Conservation (phyloP, 2,113 vertebrate species). For the Sylvilagus bachmani region DNA sequence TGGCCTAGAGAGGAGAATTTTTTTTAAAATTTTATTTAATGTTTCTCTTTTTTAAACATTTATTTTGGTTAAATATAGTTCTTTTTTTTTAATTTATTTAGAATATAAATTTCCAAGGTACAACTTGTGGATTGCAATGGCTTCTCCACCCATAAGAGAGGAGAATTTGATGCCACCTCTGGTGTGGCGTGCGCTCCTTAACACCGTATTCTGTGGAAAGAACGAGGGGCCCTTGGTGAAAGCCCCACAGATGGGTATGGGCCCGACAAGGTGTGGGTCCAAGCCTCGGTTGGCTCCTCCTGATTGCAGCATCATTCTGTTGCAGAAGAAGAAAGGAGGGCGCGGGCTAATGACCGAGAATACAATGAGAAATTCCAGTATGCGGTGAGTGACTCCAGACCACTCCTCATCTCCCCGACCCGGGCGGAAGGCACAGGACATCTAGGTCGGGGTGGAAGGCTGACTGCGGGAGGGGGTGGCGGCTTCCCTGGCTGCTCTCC, state of each 20-base stretch:
- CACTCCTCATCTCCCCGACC: not conserved
- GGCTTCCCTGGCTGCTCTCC: not conserved
- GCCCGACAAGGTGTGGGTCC: not conserved
- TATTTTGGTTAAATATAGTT: too few species aligned
- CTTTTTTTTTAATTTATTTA: too few species aligned
- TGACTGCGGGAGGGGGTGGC: not conserved
- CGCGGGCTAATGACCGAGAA: conserved; percentile 94
- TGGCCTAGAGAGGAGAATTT: not conserved
- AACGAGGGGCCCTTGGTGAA: not conserved
- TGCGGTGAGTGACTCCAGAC: conserved; percentile 89
- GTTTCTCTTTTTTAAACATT: too few species aligned
- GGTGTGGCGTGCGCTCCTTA: not conserved
- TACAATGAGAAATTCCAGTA: conserved; percentile 98
- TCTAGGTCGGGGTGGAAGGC: not conserved
- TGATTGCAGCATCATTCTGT: conserved; percentile 61
- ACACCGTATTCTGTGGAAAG: not conserved
- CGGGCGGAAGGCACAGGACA: not conserved
- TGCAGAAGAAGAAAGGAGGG: conserved; percentile 96
- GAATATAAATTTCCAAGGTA: too few species aligned
- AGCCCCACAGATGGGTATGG: not conserved
- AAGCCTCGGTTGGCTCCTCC: not conserved
- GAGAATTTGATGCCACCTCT: not conserved
- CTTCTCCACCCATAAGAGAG: too few species aligned
- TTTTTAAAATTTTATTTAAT: too few species aligned
- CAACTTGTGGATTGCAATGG: too few species aligned